Evolutionary conservation across 2,113 vertebrate species (phyloP), one percentile per base, ranked within the genome.

Genomic region (Myotis davidii): DNA sequence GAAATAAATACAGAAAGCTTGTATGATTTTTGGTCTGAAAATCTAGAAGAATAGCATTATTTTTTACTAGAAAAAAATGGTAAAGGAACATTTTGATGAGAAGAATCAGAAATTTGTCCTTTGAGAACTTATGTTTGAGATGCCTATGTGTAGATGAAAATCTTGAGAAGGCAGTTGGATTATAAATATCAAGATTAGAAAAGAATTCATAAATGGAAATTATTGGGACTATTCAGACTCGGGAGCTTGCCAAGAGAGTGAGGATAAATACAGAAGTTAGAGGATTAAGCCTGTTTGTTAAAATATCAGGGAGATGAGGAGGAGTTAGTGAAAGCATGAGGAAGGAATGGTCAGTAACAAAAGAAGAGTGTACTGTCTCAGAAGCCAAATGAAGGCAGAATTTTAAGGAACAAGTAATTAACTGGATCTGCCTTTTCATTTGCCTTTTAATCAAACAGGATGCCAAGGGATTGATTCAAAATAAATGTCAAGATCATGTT

Each of bases 401-500:
- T 69, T 54, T 74, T 79, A 88, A 85, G 25, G 27, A 70, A 61
- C 20, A 54, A 52, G 20, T 65, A 65, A 32, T 81, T 50, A 48
- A 70, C 79, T 65, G 7, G 10, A n/a, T 92, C 65, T 93, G 42
- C 37, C n/a, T 83, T 93, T 70, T 78, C 18, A 45, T 48, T 83
- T 91, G 16, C 50, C 72, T 92, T 95, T 93, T 87, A 76, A 61
- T 86, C 52, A 95, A 91, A 72, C 37, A 76, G 1, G 25, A 69
- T 85, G 32, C 74, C 72, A 94, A 95, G 39, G 27, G 8, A 61
- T 34, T 90, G 59, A 2, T 34, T 88, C 34, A 88, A 52, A 90
- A 61, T 67, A 37, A 90, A 52, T 17, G 34, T 20, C 42, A 88
- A 92, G 20, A 59, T 52, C 78, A 64, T 59, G 4, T 85, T 50